Evolutionary conservation across 2,113 vertebrate genomes (phyloP).

Genomic region (Atlantisia rogersi): DNA sequence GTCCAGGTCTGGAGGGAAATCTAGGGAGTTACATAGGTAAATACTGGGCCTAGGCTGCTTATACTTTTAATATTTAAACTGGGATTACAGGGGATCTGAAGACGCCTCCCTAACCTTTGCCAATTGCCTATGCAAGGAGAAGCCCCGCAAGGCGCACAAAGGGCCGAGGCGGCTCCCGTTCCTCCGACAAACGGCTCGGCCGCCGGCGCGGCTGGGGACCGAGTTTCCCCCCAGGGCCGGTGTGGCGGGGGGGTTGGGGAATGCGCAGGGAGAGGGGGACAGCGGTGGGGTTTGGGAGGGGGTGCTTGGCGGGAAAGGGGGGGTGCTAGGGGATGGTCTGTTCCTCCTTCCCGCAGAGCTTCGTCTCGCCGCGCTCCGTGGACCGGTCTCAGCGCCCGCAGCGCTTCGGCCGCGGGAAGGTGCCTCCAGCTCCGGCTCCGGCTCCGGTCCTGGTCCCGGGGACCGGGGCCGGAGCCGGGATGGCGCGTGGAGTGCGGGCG

Average conservation of each 20-base stretch:
- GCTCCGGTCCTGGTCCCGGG: no score
- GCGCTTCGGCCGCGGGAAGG: background rate
- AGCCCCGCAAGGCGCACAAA: background rate
- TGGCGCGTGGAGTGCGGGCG: background rate
- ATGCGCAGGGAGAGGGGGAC: no score
- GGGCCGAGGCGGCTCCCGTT: background rate
- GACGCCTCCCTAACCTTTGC: constrained; percentile 73
- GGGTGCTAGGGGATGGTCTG: no score
- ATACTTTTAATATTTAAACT: constrained; percentile 76
- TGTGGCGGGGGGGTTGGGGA: background rate
- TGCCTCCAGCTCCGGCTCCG: no score
- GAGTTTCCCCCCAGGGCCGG: background rate
- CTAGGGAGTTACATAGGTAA: constrained; percentile 61
- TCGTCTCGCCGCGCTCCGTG: background rate
- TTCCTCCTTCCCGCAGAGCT: background rate
- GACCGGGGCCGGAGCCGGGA: background rate
- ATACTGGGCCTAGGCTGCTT: constrained; percentile 63
- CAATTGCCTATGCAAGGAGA: constrained; percentile 44
- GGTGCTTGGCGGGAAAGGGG: no score
- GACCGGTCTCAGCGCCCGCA: background rate
- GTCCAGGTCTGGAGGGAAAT: constrained; percentile 53
- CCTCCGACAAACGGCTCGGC: background rate
- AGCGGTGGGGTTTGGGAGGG: background rate
- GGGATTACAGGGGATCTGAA: constrained; percentile 64
- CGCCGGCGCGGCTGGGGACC: background rate